Conservation (phyloP, 1,140 invertebrate genomes). For the Cyrtorhinus lividipennis region DNA sequence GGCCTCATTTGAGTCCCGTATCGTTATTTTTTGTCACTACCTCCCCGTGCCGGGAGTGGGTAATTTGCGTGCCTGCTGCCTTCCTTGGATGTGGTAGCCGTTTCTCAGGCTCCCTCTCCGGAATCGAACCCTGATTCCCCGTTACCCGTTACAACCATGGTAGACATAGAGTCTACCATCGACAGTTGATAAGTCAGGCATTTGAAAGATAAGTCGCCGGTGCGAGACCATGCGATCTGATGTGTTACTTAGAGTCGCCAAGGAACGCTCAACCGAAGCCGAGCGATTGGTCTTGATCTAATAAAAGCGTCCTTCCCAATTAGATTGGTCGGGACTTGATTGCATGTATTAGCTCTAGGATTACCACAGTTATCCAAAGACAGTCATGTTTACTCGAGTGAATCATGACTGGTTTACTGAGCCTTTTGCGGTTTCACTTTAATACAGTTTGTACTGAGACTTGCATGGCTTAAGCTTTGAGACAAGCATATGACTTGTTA, state of each 20-base stretch:
- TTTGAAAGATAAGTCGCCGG: constrained; percentile 69
- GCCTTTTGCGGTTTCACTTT: constrained; percentile 63
- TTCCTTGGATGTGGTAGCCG: constrained; percentile 85
- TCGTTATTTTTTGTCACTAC: constrained; percentile 80
- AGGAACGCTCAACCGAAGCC: constrained; percentile 40
- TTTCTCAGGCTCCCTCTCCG: constrained; percentile 72
- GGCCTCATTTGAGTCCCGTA: constrained; percentile 59
- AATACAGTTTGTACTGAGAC: constrained; percentile 53
- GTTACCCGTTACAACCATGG: constrained; percentile 68
- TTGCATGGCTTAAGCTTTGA: constrained; percentile 69
- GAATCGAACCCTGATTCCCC: constrained; percentile 53
- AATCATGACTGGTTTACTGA: constrained; percentile 52
- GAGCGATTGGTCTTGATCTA: constrained; percentile 44
- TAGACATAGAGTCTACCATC: constrained; percentile 62
- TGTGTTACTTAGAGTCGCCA: constrained; percentile 69
- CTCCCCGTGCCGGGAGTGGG: constrained; percentile 65
- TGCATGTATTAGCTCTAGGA: constrained; percentile 76
- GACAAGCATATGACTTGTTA: constrained; percentile 63
- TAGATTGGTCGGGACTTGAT: constrained; percentile 43
- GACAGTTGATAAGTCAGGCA: constrained; percentile 78
- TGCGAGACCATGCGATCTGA: constrained; percentile 55
- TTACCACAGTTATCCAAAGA: constrained; percentile 83
- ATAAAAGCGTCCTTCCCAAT: constrained; percentile 56
- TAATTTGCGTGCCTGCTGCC: constrained; percentile 81
- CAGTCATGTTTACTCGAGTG: constrained; percentile 32